Percentiles rank a stretch among this genome's conserved stretches.
Evolutionary conservation across 2,113 vertebrate genomes (phyloP).

Genomic region (Sporophila hypoxantha): DNA sequence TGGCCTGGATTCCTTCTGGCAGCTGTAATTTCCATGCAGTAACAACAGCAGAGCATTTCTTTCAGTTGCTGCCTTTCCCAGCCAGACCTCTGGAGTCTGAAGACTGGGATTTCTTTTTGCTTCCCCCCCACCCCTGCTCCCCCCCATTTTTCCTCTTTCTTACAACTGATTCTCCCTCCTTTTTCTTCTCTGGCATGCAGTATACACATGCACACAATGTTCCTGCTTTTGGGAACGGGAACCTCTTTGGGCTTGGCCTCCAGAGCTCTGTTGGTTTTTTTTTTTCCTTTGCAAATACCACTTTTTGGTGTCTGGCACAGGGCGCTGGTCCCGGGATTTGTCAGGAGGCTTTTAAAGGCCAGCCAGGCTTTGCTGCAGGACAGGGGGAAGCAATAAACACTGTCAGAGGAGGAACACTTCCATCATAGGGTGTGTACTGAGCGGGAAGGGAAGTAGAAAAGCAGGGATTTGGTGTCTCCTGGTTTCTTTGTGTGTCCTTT

Average conservation of each 20-base stretch:
- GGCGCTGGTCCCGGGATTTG: background rate
- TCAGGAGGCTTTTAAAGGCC: constrained; percentile 11
- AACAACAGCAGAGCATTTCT: constrained; percentile 39
- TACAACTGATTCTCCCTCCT: background rate
- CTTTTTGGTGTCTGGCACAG: background rate
- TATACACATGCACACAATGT: background rate
- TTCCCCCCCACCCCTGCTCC: no score
- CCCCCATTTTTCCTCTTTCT: background rate
- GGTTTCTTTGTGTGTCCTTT: background rate
- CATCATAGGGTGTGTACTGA: background rate
- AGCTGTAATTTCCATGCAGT: constrained; percentile 50
- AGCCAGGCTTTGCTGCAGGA: background rate
- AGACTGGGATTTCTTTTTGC: constrained; percentile 5
- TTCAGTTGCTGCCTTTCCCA: constrained; percentile 29
- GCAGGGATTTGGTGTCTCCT: background rate
- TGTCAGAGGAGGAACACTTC: background rate
- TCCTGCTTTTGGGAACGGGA: background rate
- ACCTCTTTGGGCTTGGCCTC: background rate
- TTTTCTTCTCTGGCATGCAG: background rate
- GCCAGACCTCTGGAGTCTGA: constrained; percentile 2
- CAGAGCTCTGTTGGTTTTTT: background rate
- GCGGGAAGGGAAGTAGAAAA: background rate
- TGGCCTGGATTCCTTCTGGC: constrained; percentile 33
- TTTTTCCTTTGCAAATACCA: background rate
- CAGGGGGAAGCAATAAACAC: background rate